Conservation (phyloP, 2,113 vertebrate genomes). For the Sminthopsis crassicaudata region DNA sequence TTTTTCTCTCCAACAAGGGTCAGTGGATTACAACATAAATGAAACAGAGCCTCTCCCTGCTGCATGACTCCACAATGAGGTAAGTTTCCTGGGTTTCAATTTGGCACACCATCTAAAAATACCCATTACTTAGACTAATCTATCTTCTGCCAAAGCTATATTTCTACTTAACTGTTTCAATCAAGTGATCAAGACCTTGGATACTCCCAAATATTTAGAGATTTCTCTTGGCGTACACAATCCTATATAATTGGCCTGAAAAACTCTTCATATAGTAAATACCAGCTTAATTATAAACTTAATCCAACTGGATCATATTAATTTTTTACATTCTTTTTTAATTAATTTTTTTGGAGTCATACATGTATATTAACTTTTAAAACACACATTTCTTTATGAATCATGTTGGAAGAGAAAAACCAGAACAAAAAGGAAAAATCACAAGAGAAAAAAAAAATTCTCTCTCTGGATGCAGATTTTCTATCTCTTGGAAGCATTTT, state of each 20-base stretch:
- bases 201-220: slow-evolving; percentile 25
- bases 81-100: background rate
- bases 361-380: too few relatives aligned
- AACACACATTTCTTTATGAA: too few relatives aligned
- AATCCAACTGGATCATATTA: slow-evolving; percentile 63
- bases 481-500: too few relatives aligned
- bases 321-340: too few relatives aligned
- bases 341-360: too few relatives aligned
- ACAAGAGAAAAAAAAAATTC: too few relatives aligned
- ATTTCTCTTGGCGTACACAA: slow-evolving; percentile 28
- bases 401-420: too few relatives aligned
- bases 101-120: slow-evolving; percentile 10
- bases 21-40: slow-evolving; percentile 31
- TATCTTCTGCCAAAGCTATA: background rate
- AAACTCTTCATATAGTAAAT: slow-evolving; percentile 52
- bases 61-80: background rate
- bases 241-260: slow-evolving; percentile 60
- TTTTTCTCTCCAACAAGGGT: slow-evolving; percentile 29
- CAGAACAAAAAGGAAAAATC: too few relatives aligned
- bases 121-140: slow-evolving; percentile 13
- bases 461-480: too few relatives aligned
- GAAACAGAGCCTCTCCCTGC: background rate
- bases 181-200: background rate
- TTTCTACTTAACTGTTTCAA: slow-evolving; percentile 16
- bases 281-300: slow-evolving; percentile 74